Percentiles rank a stretch among this genome's conserved stretches.
phyloP scores from a whole-genome alignment of 2,797 vertebrate genomes.

The Cyclura pinguis region DNA sequence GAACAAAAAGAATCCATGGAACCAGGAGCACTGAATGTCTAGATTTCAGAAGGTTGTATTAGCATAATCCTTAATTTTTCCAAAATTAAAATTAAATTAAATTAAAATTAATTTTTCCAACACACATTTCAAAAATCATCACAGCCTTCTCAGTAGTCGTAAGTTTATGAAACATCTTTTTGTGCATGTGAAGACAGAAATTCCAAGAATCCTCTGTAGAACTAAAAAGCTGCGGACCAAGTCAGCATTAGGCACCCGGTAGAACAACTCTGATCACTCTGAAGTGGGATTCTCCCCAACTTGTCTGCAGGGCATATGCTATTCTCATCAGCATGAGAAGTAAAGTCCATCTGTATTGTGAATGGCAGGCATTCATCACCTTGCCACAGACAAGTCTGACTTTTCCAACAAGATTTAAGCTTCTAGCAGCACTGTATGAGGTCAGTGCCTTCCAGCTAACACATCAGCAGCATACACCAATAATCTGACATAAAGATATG shows the following conservation, averaged over 20 bases:
- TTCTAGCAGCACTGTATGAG: background rate
- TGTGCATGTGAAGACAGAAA: background rate
- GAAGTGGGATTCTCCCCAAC: constrained; percentile 20
- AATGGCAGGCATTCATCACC: constrained; percentile 26
- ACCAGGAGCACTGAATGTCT: background rate
- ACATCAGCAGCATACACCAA: constrained; percentile 13
- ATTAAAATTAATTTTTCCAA: background rate
- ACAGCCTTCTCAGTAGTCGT: background rate
- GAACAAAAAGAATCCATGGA: background rate
- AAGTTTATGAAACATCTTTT: background rate
- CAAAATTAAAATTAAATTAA: background rate
- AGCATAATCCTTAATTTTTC: background rate
- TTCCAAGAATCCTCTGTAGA: background rate
- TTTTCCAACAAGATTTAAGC: constrained; percentile 42
- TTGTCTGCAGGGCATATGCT: constrained; percentile 4
- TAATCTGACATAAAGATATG: constrained; percentile 20
- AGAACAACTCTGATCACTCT: constrained; percentile 44
- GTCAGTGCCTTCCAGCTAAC: constrained; percentile 37
- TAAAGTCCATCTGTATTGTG: background rate
- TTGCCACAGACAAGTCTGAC: background rate
- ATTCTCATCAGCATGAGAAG: background rate
- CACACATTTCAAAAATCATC: background rate
- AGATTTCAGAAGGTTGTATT: background rate
- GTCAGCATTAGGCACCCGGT: constrained; percentile 55
- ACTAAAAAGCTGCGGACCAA: constrained; percentile 38